Conservation (phyloP, 2,113 vertebrate species). For the Gracilinanus agilis region DNA sequence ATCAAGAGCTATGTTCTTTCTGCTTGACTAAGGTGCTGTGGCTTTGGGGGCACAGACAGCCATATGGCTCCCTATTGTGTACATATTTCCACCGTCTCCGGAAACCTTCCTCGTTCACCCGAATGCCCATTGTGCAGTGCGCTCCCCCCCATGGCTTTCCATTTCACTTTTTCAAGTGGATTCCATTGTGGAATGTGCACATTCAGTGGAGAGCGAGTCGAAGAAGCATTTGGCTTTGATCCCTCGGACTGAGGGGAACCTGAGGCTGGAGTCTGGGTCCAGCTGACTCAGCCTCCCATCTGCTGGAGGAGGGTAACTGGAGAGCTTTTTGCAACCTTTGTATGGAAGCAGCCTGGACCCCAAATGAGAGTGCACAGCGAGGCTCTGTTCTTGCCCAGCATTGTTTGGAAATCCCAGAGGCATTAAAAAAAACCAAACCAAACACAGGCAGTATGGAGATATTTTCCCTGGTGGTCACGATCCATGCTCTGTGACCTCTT, state of each 20-base stretch:
- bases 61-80: not conserved
- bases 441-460: not conserved
- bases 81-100: constrained; percentile 21
- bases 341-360: not conserved
- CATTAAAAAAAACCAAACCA: not conserved
- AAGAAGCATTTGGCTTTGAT: not conserved
- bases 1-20: constrained; percentile 2
- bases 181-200: not conserved
- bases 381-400: not conserved
- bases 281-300: not conserved
- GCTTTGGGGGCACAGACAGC: not conserved
- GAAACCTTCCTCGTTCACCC: constrained; percentile 1
- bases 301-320: not conserved
- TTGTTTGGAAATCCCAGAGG: constrained; percentile 22
- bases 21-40: constrained; percentile 23
- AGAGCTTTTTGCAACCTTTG: constrained; percentile 2
- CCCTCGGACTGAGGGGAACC: constrained; percentile 20
- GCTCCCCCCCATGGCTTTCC: not conserved
- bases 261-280: constrained; percentile 14
- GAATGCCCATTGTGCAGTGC: constrained; percentile 51
- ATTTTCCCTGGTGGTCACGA: constrained; percentile 15
- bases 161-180: constrained; percentile 39
- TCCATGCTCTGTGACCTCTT: not conserved
- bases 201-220: not conserved
- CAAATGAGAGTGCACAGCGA: not conserved